A percentile compares a stretch with the other conserved stretches of the same genome.
Evolutionary conservation across 2,797 vertebrate species (phyloP).

Genomic region (Knipowitschia caucasica): DNA sequence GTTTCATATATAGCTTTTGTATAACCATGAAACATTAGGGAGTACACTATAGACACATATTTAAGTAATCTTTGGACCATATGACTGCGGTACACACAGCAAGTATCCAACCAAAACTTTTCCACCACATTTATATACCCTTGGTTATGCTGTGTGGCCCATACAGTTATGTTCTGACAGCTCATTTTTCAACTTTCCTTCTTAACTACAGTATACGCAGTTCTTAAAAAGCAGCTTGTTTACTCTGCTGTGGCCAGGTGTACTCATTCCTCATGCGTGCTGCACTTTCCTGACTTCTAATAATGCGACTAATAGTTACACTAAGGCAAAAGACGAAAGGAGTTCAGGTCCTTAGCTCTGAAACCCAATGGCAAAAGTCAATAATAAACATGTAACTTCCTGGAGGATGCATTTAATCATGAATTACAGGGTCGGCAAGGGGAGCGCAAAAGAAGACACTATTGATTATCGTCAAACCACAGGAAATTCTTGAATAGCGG

Average conservation of each 20-base stretch:
- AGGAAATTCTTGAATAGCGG: slow-evolving; percentile 50
- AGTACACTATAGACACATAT: no score
- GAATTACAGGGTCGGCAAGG: slow-evolving; percentile 9
- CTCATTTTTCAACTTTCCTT: no score
- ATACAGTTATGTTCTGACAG: no score
- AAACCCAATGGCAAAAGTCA: slow-evolving; percentile 17
- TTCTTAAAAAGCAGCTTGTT: neutral
- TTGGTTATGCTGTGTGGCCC: no score
- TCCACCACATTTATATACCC: no score
- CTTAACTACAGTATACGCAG: neutral
- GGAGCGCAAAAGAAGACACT: slow-evolving; percentile 16
- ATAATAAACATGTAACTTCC: slow-evolving; percentile 16
- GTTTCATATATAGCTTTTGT: no score
- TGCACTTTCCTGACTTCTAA: slow-evolving; percentile 1
- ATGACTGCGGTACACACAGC: no score
- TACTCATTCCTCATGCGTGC: slow-evolving; percentile 11
- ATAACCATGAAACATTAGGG: no score
- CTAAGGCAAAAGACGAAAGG: neutral
- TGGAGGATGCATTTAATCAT: slow-evolving; percentile 25
- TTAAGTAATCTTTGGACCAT: no score
- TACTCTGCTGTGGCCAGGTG: neutral
- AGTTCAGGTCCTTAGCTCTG: neutral
- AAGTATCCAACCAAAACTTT: no score
- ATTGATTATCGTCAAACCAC: slow-evolving; percentile 58
- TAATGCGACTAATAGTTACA: slow-evolving; percentile 10